phyloP scores from a whole-genome alignment of 1,140 invertebrate species.

The Camponotus pennsylvanicus region DNA sequence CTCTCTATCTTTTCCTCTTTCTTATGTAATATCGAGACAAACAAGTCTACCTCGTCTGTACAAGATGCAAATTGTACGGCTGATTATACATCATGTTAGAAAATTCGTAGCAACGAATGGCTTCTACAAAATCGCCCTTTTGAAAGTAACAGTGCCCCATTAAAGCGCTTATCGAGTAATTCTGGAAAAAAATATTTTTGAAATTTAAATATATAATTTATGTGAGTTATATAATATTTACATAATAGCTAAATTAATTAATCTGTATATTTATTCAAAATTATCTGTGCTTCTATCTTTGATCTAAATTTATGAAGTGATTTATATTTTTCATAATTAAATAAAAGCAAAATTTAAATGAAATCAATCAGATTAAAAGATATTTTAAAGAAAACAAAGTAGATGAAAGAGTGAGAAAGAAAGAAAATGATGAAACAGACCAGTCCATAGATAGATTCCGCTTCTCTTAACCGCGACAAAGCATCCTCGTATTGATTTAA shows the following conservation, averaged over 20 bases:
- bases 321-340: background rate
- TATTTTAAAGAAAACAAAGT: background rate
- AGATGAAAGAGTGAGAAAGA: background rate
- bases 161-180: conserved; percentile 74
- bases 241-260: background rate
- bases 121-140: conserved; percentile 61
- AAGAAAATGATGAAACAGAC: conserved; percentile 50
- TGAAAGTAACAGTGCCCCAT: conserved; percentile 74
- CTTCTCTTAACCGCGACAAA: conserved; percentile 70
- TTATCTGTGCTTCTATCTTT: background rate
- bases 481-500: conserved; percentile 69
- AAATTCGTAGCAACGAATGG: conserved; percentile 72
- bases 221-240: background rate
- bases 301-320: background rate
- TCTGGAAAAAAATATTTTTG: conserved; percentile 53
- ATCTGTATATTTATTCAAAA: background rate
- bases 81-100: conserved; percentile 71
- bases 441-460: conserved; percentile 69
- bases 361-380: background rate
- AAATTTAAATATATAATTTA: background rate
- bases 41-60: conserved; percentile 68
- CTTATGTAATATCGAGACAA: background rate
- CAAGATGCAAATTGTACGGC: conserved; percentile 73
- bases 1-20: background rate
- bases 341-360: background rate